phyloP scores from a whole-genome alignment of 2,113 vertebrate species.

The Poeciliopsis retropinna region DNA sequence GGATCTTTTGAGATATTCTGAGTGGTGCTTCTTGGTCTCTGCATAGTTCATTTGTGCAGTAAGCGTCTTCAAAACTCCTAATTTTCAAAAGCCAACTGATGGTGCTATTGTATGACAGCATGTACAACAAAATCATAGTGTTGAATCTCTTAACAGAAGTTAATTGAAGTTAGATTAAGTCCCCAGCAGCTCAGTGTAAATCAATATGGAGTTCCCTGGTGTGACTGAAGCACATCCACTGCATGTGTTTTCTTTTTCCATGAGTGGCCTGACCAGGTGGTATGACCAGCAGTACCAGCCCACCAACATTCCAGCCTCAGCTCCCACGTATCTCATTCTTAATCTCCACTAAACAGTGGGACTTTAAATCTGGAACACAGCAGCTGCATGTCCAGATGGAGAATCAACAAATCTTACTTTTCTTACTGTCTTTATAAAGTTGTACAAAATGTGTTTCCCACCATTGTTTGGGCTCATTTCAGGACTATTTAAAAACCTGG shows the following conservation, averaged over 20 bases:
- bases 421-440: neutral
- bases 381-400: conserved; percentile 49
- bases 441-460: neutral
- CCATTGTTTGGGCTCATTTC: conserved; percentile 3
- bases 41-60: neutral
- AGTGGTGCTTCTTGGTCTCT: neutral
- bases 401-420: conserved; percentile 31
- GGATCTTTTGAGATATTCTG: neutral
- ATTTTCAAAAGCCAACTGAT: neutral
- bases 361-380: conserved; percentile 42
- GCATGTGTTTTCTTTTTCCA: conserved; percentile 35
- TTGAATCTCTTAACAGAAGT: neutral
- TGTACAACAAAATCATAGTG: neutral
- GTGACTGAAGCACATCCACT: conserved; percentile 42
- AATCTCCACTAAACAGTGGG: conserved; percentile 40
- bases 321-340: conserved; percentile 38
- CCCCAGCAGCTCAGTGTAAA: neutral
- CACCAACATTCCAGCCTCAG: conserved; percentile 65
- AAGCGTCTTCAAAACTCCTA: neutral
- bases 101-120: neutral
- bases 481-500: conserved; percentile 10
- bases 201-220: conserved; percentile 3
- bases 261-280: conserved; percentile 74
- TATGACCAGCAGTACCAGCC: conserved; percentile 59
- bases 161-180: neutral